Percentiles rank a stretch among this genome's conserved stretches.
phyloP scores from a whole-genome alignment of 37 sponge, comb jelly and placozoan genomes.

The Amphimedon queenslandica region DNA sequence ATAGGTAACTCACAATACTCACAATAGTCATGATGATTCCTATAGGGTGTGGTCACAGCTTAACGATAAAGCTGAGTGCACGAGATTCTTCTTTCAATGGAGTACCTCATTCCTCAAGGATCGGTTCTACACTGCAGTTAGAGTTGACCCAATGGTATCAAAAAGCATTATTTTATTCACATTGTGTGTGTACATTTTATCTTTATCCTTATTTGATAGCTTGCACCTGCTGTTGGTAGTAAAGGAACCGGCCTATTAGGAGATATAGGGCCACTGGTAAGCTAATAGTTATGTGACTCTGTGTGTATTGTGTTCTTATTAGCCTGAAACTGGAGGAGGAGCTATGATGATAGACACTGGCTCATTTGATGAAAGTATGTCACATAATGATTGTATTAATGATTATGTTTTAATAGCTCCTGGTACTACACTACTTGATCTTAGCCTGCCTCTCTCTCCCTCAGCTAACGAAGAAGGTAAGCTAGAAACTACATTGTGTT shows the following conservation, averaged over 20 bases:
- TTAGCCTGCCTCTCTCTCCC: not conserved
- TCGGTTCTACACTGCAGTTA: constrained; percentile 28
- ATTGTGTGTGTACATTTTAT: not conserved
- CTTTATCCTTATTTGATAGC: not conserved
- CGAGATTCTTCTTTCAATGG: constrained; percentile 51
- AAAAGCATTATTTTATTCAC: no score
- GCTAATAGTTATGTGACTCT: no score
- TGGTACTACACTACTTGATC: constrained; percentile 10
- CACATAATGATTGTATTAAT: no score
- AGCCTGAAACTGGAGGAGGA: not conserved
- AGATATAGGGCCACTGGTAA: no score
- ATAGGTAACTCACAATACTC: no score
- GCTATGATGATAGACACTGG: not conserved
- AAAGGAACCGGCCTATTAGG: no score
- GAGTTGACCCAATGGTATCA: constrained; percentile 56
- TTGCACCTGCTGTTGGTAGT: no score
- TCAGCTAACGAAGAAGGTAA: not conserved
- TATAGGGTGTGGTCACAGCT: constrained; percentile 42
- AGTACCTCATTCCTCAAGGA: constrained; percentile 36
- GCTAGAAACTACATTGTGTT: not conserved
- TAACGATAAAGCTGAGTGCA: constrained; percentile 29
- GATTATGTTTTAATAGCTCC: not conserved
- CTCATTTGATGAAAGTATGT: not conserved
- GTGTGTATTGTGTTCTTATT: not conserved
- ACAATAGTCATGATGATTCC: no score